phyloP scores from a whole-genome alignment of 2,888 invertebrate species.

The Calephelis perditalis region DNA sequence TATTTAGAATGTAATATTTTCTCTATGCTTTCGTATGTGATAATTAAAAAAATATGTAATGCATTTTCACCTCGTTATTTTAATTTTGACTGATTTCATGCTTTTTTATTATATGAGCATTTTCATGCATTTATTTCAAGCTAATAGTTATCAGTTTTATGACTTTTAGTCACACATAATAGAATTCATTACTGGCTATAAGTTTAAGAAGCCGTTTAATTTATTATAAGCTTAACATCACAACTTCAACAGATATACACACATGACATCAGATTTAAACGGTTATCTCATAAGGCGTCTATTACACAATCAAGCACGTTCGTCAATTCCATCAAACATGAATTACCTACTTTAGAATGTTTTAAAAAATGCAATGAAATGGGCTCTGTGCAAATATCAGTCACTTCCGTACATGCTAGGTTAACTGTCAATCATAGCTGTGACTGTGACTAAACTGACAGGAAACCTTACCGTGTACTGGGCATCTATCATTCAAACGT shows the following conservation, averaged over 20 bases:
- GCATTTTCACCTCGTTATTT: conserved; percentile 36
- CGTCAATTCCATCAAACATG: no score
- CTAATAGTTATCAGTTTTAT: conserved; percentile 23
- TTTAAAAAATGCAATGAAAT: no score
- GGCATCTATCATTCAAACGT: no score
- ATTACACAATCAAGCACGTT: no score
- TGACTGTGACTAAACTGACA: no score
- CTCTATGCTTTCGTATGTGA: conserved; percentile 70
- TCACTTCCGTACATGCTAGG: no score
- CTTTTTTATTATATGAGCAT: conserved; percentile 32
- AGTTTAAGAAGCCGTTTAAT: conserved; percentile 31
- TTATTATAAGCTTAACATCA: conserved; percentile 31
- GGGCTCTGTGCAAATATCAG: no score
- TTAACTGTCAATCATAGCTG: no score
- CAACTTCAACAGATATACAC: conserved; percentile 23
- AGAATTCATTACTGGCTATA: conserved; percentile 28
- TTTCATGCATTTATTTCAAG: conserved; percentile 26
- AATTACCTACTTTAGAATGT: no score
- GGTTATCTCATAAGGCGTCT: no score
- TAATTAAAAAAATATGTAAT: conserved; percentile 50
- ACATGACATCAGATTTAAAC: conserved; percentile 19
- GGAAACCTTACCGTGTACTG: no score
- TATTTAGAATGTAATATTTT: conserved; percentile 68
- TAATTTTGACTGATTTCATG: conserved; percentile 36
- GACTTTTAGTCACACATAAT: conserved; percentile 27